These are phyloP conservation scores for Mus pahari DNA, from an alignment of 2,113 vertebrate species.

Conservation along the genomic window DNA sequence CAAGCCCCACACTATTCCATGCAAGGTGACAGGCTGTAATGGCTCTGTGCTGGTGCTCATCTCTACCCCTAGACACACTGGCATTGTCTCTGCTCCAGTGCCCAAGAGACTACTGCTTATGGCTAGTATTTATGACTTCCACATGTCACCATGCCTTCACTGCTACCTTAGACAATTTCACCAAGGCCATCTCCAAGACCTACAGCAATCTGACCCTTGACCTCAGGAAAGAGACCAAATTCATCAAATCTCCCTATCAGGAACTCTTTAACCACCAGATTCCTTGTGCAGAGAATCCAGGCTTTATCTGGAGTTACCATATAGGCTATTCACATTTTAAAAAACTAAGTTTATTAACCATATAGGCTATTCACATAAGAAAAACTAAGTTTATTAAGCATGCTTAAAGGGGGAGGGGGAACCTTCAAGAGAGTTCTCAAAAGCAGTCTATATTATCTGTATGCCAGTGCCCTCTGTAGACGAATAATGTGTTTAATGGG, in stretches of 20 bases:
- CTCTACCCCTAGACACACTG: too few relatives aligned
- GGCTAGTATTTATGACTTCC: not conserved
- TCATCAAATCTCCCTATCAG: not conserved
- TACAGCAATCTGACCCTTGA: not conserved
- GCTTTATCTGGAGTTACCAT: not conserved
- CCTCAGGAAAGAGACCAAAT: not conserved
- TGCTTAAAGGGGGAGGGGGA: not conserved
- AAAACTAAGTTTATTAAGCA: not conserved
- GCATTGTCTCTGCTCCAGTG: not conserved
- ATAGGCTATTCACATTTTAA: not conserved
- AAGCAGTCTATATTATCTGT: not conserved
- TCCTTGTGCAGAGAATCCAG: not conserved
- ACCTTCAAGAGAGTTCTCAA: not conserved
- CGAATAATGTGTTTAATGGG: not conserved
- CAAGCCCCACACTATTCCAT: not conserved
- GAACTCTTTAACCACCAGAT: not conserved
- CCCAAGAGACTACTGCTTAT: not conserved
- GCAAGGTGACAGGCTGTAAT: not conserved
- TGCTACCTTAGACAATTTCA: not conserved
- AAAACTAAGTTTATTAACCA: not conserved
- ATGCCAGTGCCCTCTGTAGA: not conserved
- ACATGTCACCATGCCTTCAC: not conserved
- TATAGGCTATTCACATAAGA: not conserved
- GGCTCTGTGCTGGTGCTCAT: not conserved
- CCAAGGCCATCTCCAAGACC: not conserved